Percentiles rank a stretch among this genome's conserved stretches.
These are phyloP conservation scores for Triops longicaudatus DNA, from an alignment of 1,140 invertebrate genomes.

Conservation along the genomic window DNA sequence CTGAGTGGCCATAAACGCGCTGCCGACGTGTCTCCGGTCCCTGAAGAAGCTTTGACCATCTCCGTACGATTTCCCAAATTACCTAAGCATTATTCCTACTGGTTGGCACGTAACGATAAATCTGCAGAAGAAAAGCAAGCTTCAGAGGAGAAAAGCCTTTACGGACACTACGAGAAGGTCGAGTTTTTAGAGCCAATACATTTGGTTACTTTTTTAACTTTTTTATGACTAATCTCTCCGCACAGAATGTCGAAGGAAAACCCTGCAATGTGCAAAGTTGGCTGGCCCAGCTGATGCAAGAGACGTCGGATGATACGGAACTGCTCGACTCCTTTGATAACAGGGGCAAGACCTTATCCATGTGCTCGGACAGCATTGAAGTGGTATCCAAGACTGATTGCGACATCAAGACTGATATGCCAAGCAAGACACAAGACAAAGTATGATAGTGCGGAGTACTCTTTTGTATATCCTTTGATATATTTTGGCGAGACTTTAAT, in stretches of 20 bases:
- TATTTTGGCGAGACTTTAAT: no score
- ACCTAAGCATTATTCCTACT: slow-evolving; percentile 24
- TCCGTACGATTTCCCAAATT: slow-evolving; percentile 18
- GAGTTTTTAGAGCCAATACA: background rate
- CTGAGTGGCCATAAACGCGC: slow-evolving; percentile 13
- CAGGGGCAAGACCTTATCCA: background rate
- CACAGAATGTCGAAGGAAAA: slow-evolving; percentile 12
- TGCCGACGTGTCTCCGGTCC: background rate
- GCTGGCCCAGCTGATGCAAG: slow-evolving; percentile 3
- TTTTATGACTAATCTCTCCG: background rate
- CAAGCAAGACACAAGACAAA: background rate
- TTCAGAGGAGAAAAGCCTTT: background rate
- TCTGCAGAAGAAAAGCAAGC: background rate
- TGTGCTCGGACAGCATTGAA: background rate
- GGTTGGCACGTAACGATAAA: slow-evolving; percentile 17
- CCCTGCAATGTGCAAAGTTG: slow-evolving; percentile 22
- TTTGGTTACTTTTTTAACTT: background rate
- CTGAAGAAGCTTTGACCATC: background rate
- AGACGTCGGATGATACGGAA: slow-evolving; percentile 6
- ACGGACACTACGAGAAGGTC: background rate
- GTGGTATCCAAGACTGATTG: background rate
- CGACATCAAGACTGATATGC: background rate
- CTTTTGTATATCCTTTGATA: no score
- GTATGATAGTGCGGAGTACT: background rate
- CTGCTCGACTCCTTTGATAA: background rate